phyloP scores from a whole-genome alignment of 1,140 invertebrate genomes.

The Ips nitidus region DNA sequence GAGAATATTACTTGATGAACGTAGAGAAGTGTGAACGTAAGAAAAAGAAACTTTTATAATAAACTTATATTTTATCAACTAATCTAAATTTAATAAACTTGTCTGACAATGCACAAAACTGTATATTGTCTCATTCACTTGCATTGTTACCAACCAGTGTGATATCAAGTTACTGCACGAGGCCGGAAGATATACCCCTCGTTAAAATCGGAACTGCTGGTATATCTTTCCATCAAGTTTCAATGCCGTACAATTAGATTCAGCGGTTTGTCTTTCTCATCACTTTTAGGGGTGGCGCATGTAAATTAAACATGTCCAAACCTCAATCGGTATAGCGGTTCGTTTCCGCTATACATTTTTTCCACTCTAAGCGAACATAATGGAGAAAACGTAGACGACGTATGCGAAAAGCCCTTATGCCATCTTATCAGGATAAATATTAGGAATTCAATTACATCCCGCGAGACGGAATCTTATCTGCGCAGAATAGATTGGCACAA shows the following conservation, averaged over 20 bases:
- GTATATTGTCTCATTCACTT: too few species aligned
- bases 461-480: constrained; percentile 39
- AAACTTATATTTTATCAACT: background rate
- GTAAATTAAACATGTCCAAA: background rate
- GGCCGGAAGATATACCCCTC: constrained; percentile 18
- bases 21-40: background rate
- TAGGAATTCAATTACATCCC: constrained; percentile 41
- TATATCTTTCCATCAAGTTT: constrained; percentile 13
- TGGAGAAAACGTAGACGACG: background rate
- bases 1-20: too few species aligned
- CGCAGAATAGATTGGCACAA: constrained; percentile 40
- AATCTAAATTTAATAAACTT: too few species aligned
- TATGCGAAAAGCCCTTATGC: background rate
- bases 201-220: constrained; percentile 1
- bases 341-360: background rate
- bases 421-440: constrained; percentile 37
- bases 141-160: background rate
- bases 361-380: background rate
- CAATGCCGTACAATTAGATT: constrained; percentile 21
- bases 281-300: background rate
- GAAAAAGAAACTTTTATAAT: constrained; percentile 1
- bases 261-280: background rate
- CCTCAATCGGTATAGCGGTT: background rate
- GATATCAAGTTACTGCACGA: constrained; percentile 22
- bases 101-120: too few species aligned